Evolutionary conservation across 1,140 invertebrate species (phyloP), one percentile per base, ranked within the genome.

Genomic region (Hycleus cichorii): DNA sequence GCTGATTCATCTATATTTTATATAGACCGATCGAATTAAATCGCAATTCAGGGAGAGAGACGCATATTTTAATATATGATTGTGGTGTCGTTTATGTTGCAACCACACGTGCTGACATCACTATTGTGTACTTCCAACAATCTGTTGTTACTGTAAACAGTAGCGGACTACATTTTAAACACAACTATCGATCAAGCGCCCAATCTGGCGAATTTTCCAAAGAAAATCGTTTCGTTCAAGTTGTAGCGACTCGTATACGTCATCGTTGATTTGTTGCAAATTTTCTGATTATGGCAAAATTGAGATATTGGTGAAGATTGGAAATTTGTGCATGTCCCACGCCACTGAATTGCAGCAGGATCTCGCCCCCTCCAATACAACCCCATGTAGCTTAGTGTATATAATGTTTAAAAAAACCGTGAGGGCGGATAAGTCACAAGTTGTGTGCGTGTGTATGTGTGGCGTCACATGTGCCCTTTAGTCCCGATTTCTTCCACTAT

Each of bases 21-120:
- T 32, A 32, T 3, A 32, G 32, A 32, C 4, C 32, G 32, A 32
- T 32, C 32, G 32, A 32, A 32, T 32, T 32, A 32, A 32, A 32
- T 32, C 4, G 32, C 32, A 32, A 32, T 32, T 32, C 7, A 32
- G 32, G 32, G 32, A 32, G 32, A 18, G 18, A 32, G 32, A 32
- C 32, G 52, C 26, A 55, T 55, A 55, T 55, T 46, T 55, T 55
- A 55, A 55, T 42, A 42, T n/a, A 42, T 53, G 26, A 53, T 55
- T 47, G 52, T 47, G 52, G 51, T 27, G 43, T 53, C 51, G 43
- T 53, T 49, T 53, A 46, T 46, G 51, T 26, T 26, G 26, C 51
- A 25, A 24, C 45, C 52, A 55, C 52, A 55, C 52, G 52, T 55
- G 52, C 52, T 32, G 32, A 47, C 32, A n/a, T 55, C 45, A 55